Evolutionary conservation across 2,797 vertebrate species (phyloP).

Genomic region (Argyrosomus regius): DNA sequence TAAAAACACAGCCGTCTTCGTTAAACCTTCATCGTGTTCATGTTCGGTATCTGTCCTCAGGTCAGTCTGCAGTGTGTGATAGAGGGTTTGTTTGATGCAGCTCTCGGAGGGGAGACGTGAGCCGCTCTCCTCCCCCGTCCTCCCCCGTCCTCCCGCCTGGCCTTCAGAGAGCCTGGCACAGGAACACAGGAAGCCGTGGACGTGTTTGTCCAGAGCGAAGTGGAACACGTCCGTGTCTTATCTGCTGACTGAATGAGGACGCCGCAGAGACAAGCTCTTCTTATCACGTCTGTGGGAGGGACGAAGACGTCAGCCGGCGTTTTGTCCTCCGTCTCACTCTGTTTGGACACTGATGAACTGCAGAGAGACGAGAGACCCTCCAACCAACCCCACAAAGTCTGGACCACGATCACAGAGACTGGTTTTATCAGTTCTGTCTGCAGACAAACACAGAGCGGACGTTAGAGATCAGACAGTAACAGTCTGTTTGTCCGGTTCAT

Average conservation of each 20-base stretch:
- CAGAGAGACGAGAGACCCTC: background rate
- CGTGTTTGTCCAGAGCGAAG: constrained; percentile 49
- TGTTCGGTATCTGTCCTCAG: too few relatives aligned
- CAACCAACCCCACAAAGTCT: background rate
- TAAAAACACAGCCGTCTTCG: background rate
- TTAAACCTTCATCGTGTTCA: background rate
- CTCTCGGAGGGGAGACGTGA: constrained; percentile 33
- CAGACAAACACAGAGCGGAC: background rate
- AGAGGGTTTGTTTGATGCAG: background rate
- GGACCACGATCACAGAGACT: background rate
- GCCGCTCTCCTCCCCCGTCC: background rate
- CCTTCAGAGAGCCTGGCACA: constrained; percentile 39
- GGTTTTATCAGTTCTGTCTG: constrained; percentile 9
- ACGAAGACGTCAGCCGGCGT: background rate
- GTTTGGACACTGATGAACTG: constrained; percentile 4
- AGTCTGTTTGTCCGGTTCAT: background rate
- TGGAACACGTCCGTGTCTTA: constrained; percentile 38
- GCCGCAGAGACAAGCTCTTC: background rate
- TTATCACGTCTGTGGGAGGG: constrained; percentile 35
- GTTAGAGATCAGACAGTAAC: background rate
- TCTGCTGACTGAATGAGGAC: constrained; percentile 57
- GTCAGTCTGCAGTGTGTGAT: background rate
- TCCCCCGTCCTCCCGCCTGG: background rate
- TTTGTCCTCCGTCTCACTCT: constrained; percentile 8
- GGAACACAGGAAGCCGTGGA: constrained; percentile 49